Evolutionary conservation across 2,113 vertebrate genomes (phyloP).

Genomic region (Chiloscyllium plagiosum): DNA sequence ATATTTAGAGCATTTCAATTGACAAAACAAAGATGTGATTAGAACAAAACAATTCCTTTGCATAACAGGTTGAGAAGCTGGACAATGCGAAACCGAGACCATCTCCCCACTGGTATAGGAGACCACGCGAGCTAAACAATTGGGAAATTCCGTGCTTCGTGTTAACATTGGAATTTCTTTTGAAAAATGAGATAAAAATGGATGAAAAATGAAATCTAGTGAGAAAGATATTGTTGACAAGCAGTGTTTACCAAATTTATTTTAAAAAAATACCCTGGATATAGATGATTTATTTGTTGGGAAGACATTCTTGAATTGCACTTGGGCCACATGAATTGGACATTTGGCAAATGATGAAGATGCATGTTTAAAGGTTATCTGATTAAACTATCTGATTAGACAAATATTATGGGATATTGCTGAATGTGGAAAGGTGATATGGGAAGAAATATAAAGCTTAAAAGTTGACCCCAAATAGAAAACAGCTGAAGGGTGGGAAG

Average conservation of each 20-base stretch:
- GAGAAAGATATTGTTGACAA: background rate
- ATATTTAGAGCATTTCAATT: background rate
- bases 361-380: background rate
- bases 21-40: background rate
- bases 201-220: background rate
- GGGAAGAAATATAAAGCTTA: background rate
- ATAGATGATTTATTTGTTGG: background rate
- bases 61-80: background rate
- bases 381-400: background rate
- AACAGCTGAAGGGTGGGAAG: too few relatives aligned
- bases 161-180: background rate
- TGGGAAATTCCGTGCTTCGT: background rate
- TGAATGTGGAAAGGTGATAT: background rate
- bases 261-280: too few relatives aligned
- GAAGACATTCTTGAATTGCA: background rate
- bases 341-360: background rate
- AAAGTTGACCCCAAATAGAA: background rate
- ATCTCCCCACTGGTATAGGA: background rate
- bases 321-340: background rate
- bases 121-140: background rate
- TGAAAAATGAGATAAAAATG: background rate
- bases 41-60: background rate
- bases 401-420: background rate
- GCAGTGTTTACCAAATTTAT: too few relatives aligned
- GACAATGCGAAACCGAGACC: background rate